Conservation (phyloP, 2,797 vertebrate species). For the Eulemur coronatus region DNA sequence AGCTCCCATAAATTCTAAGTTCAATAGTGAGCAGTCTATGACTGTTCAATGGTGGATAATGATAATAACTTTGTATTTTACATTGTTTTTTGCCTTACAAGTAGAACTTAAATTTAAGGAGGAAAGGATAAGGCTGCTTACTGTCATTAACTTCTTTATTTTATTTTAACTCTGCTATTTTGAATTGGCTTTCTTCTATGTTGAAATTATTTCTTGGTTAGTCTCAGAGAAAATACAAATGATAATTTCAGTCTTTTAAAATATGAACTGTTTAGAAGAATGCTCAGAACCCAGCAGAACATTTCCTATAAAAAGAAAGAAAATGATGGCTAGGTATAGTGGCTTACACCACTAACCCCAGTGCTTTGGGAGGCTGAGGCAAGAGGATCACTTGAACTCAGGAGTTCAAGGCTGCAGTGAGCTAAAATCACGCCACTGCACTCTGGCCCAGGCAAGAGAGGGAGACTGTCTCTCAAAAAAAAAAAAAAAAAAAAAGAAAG, state of each 20-base stretch:
- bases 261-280: not conserved
- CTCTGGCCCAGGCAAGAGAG: not conserved
- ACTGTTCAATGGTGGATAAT: not conserved
- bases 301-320: constrained; percentile 38
- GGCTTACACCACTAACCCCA: not conserved
- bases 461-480: not conserved
- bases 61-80: not conserved
- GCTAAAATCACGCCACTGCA: not conserved
- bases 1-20: not conserved
- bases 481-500: not conserved
- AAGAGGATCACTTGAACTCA: not conserved
- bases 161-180: not conserved
- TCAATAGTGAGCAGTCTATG: not conserved
- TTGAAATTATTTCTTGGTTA: not conserved
- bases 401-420: not conserved
- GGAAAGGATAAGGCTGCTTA: not conserved
- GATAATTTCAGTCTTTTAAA: not conserved
- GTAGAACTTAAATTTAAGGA: not conserved
- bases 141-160: not conserved
- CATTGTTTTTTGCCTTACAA: not conserved
- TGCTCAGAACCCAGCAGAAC: not conserved
- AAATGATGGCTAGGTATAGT: not conserved
- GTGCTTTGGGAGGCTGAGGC: not conserved
- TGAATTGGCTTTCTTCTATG: not conserved
- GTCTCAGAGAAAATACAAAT: not conserved